Conservation (phyloP, 1,140 invertebrate species). For the Tetranychus urticae region DNA sequence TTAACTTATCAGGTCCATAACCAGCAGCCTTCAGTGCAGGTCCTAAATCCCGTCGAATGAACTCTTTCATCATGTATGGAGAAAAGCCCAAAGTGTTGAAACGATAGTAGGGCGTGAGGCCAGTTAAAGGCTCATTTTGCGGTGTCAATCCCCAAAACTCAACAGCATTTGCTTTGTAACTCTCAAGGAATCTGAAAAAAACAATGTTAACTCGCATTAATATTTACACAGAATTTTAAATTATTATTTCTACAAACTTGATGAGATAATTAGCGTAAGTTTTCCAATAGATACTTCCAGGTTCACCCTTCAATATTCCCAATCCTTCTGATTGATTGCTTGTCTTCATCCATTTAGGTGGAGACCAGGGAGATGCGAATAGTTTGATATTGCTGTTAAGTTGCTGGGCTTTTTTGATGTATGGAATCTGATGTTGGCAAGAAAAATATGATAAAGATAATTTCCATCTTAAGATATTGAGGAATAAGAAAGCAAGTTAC, state of each 20-base stretch:
- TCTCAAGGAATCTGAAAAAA: constrained; percentile 28
- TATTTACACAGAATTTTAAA: background rate
- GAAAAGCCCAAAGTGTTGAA: background rate
- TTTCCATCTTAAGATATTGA: background rate
- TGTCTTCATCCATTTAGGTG: constrained; percentile 73
- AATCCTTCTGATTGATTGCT: constrained; percentile 29
- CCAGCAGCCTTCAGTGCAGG: too few relatives aligned
- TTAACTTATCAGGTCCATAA: too few relatives aligned
- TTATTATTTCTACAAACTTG: background rate
- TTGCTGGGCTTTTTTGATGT: constrained; percentile 25
- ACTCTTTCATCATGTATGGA: too few relatives aligned
- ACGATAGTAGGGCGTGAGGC: background rate
- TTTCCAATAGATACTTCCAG: background rate
- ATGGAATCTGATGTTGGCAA: constrained; percentile 30
- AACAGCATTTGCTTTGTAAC: constrained; percentile 28
- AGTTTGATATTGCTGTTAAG: constrained; percentile 19
- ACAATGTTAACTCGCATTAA: too few relatives aligned
- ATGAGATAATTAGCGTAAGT: constrained; percentile 49
- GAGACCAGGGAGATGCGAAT: constrained; percentile 49
- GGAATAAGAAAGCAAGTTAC: background rate
- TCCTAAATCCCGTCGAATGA: too few relatives aligned
- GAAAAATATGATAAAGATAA: background rate
- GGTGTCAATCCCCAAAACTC: constrained; percentile 34
- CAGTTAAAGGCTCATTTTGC: constrained; percentile 30
- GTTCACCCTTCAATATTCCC: background rate